Percentiles rank a stretch among this genome's conserved stretches.
phyloP scores from a whole-genome alignment of 2,888 invertebrate species.

The Temnothorax unifasciatus region DNA sequence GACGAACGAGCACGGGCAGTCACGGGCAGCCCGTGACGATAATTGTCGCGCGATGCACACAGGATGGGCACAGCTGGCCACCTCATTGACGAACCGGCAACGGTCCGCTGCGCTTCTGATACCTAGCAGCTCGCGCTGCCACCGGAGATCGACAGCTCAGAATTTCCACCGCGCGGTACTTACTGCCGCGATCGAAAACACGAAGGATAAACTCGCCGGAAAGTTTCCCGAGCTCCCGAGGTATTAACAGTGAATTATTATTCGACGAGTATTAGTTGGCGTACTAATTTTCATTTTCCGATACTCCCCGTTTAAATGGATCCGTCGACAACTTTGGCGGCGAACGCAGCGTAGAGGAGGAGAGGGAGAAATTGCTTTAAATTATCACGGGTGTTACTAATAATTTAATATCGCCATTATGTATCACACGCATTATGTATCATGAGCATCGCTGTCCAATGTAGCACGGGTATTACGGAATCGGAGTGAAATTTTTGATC shows the following conservation, averaged over 20 bases:
- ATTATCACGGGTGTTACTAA: slow-evolving; percentile 8
- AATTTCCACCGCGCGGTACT: neutral
- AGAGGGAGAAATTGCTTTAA: neutral
- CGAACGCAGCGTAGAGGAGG: neutral
- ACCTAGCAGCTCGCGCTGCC: neutral
- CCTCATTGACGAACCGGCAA: slow-evolving; percentile 74
- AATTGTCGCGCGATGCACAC: slow-evolving; percentile 75
- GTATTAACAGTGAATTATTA: neutral
- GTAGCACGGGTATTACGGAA: slow-evolving; percentile 22
- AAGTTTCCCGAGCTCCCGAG: neutral
- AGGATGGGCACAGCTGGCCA: slow-evolving; percentile 82
- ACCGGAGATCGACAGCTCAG: neutral
- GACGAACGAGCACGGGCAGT: slow-evolving; percentile 53
- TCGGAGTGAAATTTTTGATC: slow-evolving; percentile 43
- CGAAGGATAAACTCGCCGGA: neutral
- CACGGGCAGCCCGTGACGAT: slow-evolving; percentile 61
- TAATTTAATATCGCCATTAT: neutral
- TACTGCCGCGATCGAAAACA: neutral
- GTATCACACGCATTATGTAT: neutral
- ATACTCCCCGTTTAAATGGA: neutral
- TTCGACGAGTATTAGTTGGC: neutral
- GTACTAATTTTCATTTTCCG: neutral
- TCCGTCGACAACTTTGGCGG: neutral
- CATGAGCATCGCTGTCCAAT: neutral
- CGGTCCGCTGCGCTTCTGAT: slow-evolving; percentile 26